phyloP scores from a whole-genome alignment of 2,888 invertebrate species.

The Euplexia lucipara region DNA sequence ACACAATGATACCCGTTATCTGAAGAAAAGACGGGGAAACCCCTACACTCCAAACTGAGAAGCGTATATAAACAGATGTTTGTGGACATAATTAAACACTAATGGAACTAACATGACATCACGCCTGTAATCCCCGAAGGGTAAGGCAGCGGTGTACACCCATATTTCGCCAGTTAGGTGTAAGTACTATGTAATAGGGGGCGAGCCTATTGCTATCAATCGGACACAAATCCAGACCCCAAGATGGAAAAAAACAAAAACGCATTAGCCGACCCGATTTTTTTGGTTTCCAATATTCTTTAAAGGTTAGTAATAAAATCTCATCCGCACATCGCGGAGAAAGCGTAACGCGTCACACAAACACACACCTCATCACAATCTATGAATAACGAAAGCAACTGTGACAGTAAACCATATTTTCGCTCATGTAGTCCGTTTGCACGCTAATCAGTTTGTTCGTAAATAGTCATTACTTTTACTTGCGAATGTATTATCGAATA shows the following conservation, averaged over 20 bases:
- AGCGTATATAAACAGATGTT: not conserved
- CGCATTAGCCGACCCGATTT: too few relatives aligned
- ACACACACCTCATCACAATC: conserved; percentile 19
- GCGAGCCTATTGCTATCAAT: too few relatives aligned
- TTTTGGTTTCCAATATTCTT: too few relatives aligned
- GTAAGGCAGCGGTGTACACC: too few relatives aligned
- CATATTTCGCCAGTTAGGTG: too few relatives aligned
- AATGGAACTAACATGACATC: not conserved
- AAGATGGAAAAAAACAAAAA: too few relatives aligned
- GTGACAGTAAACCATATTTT: conserved; percentile 32
- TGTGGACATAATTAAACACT: not conserved
- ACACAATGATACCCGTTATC: not conserved
- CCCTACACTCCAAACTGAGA: conserved; percentile 1
- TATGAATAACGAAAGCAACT: conserved; percentile 47
- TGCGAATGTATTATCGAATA: conserved; percentile 32
- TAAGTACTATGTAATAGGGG: too few relatives aligned
- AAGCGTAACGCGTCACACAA: conserved; percentile 34
- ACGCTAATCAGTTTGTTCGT: conserved; percentile 27
- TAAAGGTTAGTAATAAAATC: not conserved
- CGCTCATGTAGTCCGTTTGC: conserved; percentile 23
- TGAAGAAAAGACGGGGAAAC: conserved; percentile 2
- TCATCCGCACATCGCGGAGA: conserved; percentile 15
- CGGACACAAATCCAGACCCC: too few relatives aligned
- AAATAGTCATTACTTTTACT: conserved; percentile 51
- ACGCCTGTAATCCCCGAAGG: too few relatives aligned